These are phyloP conservation scores for Poeciliopsis gracilis DNA, from an alignment of 2,797 vertebrate species.

Conservation along the genomic window DNA sequence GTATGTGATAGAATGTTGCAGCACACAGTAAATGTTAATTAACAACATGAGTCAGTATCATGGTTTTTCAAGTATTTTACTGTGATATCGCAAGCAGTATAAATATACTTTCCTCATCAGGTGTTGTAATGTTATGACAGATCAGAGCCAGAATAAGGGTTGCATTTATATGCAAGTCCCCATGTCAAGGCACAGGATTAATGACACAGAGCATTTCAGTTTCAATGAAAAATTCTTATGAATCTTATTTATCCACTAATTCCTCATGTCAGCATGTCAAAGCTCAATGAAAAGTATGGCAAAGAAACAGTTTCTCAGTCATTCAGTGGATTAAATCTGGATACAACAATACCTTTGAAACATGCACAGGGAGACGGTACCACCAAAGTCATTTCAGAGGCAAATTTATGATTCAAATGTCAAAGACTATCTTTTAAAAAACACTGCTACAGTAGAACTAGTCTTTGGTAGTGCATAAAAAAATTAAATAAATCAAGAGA, in stretches of 20 bases:
- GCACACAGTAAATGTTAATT: too few relatives aligned
- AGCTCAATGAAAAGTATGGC: conserved; percentile 52
- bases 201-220: conserved; percentile 39
- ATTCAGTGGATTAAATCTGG: conserved; percentile 72
- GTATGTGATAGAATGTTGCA: background rate
- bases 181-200: conserved; percentile 54
- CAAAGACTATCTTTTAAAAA: too few relatives aligned
- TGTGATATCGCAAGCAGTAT: background rate
- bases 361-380: conserved; percentile 8
- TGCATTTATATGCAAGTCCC: conserved; percentile 50
- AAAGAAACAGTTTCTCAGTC: conserved; percentile 55
- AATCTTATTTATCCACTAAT: conserved; percentile 75
- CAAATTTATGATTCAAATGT: background rate
- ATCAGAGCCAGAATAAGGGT: conserved; percentile 22
- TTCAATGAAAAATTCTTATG: conserved; percentile 60
- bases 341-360: conserved; percentile 78
- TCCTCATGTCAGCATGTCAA: conserved; percentile 69
- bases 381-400: background rate
- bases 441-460: background rate
- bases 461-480: background rate
- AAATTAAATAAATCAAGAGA: background rate
- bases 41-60: background rate
- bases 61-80: background rate
- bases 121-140: background rate
- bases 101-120: background rate